Evolutionary conservation across 2,888 invertebrate genomes (phyloP).

Genomic region (Emesis furor): DNA sequence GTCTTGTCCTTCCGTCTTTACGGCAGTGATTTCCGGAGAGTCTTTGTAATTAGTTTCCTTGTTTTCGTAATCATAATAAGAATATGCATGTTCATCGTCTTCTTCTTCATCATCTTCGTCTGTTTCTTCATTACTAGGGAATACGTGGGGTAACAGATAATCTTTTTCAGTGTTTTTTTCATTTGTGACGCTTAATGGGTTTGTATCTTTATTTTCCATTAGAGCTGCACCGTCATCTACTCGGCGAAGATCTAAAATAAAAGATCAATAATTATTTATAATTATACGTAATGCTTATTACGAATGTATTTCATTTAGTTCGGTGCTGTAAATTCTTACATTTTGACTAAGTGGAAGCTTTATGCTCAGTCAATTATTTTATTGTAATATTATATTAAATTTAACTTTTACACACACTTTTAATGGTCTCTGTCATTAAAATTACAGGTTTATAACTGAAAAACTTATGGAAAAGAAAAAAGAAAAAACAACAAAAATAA

Average conservation of each 20-base stretch:
- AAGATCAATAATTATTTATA: neutral
- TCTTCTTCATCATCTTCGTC: constrained; percentile 87
- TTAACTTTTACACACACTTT: no score
- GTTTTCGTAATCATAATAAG: constrained; percentile 87
- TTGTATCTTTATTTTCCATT: constrained; percentile 78
- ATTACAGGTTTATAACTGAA: no score
- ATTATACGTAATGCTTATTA: no score
- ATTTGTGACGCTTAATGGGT: constrained; percentile 81
- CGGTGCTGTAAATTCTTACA: no score
- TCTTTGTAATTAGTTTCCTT: constrained; percentile 89
- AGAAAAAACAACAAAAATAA: no score
- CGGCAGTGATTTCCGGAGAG: constrained; percentile 84
- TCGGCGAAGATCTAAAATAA: constrained; percentile 80
- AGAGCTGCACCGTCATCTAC: constrained; percentile 79
- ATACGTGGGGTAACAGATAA: constrained; percentile 86
- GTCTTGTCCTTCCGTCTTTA: constrained; percentile 82
- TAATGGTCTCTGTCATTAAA: no score
- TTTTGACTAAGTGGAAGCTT: no score
- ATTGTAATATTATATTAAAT: no score
- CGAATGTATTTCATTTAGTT: no score
- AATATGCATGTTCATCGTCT: constrained; percentile 84
- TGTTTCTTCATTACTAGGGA: constrained; percentile 83
- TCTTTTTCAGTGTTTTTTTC: constrained; percentile 81
- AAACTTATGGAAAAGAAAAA: no score
- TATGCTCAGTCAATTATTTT: no score